Evolutionary conservation across 1,140 invertebrate species (phyloP).

Genomic region (Meloidogyne hapla): DNA sequence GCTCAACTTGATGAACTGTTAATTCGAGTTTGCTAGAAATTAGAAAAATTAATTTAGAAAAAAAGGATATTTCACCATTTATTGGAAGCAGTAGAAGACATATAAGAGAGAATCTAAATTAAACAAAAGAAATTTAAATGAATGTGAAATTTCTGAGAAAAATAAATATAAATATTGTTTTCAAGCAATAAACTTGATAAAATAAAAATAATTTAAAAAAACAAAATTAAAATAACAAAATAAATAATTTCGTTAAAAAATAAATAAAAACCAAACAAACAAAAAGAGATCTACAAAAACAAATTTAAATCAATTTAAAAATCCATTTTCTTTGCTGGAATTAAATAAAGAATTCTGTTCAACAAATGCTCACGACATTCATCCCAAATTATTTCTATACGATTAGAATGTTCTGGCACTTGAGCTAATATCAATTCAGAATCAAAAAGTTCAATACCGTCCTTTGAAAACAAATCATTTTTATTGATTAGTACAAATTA

Average conservation of each 20-base stretch:
- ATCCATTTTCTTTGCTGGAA: conserved; percentile 29
- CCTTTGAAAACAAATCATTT: conserved; percentile 35
- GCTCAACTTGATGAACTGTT: conserved; percentile 85
- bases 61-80: background rate
- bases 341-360: conserved; percentile 27
- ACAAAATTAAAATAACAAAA: background rate
- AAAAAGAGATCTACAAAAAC: too few species aligned
- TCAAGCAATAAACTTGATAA: background rate
- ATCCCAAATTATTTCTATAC: conserved; percentile 55
- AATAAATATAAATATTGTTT: background rate
- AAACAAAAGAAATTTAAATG: conserved; percentile 1
- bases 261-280: too few species aligned
- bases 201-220: background rate
- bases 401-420: conserved; percentile 27
- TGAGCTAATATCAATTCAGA: conserved; percentile 45
- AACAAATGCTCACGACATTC: conserved; percentile 51
- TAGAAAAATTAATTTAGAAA: background rate
- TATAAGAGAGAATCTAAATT: conserved; percentile 50
- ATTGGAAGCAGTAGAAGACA: background rate
- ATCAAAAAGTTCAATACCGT: conserved; percentile 57
- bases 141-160: background rate
- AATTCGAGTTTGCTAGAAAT: conserved; percentile 69
- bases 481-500: conserved; percentile 11
- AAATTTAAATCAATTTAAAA: background rate
- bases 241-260: too few species aligned